phyloP scores from a whole-genome alignment of 2,113 vertebrate species.

The Bubalus kerabau region DNA sequence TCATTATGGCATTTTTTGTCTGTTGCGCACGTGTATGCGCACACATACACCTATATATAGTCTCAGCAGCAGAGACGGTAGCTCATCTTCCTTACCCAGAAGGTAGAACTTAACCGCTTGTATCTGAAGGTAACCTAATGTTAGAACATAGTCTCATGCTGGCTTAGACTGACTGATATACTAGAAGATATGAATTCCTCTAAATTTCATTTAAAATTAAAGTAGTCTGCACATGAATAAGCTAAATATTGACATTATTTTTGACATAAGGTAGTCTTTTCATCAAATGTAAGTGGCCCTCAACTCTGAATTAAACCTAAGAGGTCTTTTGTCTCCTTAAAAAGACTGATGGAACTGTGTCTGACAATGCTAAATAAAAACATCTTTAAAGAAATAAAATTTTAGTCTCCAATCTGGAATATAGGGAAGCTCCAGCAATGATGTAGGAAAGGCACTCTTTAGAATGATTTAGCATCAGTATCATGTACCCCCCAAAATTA shows the following conservation, averaged over 20 bases:
- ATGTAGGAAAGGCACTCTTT: not conserved
- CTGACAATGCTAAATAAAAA: conserved; percentile 9
- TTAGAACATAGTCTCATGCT: not conserved
- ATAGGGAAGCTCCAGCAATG: not conserved
- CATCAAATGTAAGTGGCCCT: not conserved
- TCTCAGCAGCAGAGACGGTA: not conserved
- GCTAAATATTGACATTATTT: conserved; percentile 5
- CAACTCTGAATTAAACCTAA: conserved; percentile 15
- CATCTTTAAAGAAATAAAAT: conserved; percentile 19
- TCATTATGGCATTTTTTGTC: not conserved
- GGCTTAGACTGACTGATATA: not conserved
- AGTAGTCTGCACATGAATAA: not conserved
- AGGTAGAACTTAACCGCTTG: not conserved
- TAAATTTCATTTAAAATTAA: conserved; percentile 11
- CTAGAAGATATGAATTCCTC: not conserved
- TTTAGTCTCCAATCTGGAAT: not conserved
- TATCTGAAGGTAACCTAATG: not conserved
- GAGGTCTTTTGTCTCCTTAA: not conserved
- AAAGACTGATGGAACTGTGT: not conserved
- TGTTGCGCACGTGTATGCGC: not conserved
- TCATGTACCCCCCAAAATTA: not conserved
- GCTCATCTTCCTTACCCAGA: not conserved
- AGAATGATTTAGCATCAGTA: not conserved
- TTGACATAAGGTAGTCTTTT: not conserved
- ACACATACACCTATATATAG: rapidly evolving